Conservation (phyloP, 2,888 invertebrate genomes). For the Yponomeuta cagnagella region DNA sequence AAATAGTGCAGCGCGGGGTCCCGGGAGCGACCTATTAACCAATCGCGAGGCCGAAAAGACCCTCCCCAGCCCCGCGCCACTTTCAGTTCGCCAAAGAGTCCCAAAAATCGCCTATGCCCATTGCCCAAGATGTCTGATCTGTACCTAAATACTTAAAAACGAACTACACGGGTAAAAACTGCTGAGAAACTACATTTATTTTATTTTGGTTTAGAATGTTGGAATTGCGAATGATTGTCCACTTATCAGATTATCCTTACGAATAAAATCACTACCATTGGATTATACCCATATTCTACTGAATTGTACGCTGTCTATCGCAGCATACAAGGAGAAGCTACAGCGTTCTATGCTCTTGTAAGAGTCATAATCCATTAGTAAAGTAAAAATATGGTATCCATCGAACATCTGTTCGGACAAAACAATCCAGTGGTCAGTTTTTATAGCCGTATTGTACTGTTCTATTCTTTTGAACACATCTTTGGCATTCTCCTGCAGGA, state of each 20-base stretch:
- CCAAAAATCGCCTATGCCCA: too few relatives aligned
- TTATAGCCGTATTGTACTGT: neutral
- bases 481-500: neutral
- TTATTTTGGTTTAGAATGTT: too few relatives aligned
- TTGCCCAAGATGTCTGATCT: too few relatives aligned
- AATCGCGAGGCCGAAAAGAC: too few relatives aligned
- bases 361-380: neutral
- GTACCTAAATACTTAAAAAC: too few relatives aligned
- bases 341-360: neutral
- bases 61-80: too few relatives aligned
- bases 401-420: neutral
- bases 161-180: too few relatives aligned
- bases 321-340: constrained; percentile 3
- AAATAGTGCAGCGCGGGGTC: too few relatives aligned
- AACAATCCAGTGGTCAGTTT: constrained; percentile 6
- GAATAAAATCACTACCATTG: neutral
- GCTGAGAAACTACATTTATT: too few relatives aligned
- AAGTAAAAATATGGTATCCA: neutral
- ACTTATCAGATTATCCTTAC: neutral
- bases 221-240: too few relatives aligned
- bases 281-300: constrained; percentile 1
- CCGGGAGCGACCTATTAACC: too few relatives aligned
- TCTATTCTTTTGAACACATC: constrained; percentile 5
- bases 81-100: too few relatives aligned
- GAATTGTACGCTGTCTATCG: constrained; percentile 10